Percentiles rank a stretch among this genome's conserved stretches.
These are phyloP conservation scores for Bombus consobrinus DNA, from an alignment of 1,140 invertebrate genomes.

Conservation along the genomic window DNA sequence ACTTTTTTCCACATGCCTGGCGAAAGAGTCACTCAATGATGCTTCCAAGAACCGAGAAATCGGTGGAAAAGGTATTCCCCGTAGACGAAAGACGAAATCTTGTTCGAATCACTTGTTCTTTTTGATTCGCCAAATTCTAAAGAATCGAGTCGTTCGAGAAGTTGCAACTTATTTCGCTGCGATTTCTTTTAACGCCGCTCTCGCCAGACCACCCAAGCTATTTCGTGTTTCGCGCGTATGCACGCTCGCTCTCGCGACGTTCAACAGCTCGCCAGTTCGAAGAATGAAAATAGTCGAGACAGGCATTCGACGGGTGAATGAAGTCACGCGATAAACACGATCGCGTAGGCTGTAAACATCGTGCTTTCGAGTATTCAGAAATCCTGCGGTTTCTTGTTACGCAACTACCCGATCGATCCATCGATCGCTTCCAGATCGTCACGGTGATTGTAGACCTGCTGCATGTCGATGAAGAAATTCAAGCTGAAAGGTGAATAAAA, in stretches of 20 bases:
- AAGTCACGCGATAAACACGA: slow-evolving; percentile 53
- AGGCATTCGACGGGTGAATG: slow-evolving; percentile 44
- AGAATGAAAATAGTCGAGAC: slow-evolving; percentile 52
- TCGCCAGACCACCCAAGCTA: slow-evolving; percentile 36
- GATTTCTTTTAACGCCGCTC: slow-evolving; percentile 17
- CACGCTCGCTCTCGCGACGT: background rate
- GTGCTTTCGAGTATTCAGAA: slow-evolving; percentile 51
- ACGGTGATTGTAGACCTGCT: background rate
- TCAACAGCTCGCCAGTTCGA: slow-evolving; percentile 32
- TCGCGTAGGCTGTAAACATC: slow-evolving; percentile 47
- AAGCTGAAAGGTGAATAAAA: background rate
- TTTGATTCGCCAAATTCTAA: background rate
- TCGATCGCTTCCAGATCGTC: background rate
- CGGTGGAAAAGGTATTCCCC: background rate
- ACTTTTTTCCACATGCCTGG: no score
- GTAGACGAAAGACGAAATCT: background rate
- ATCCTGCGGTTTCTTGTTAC: slow-evolving; percentile 50
- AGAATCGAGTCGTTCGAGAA: slow-evolving; percentile 13
- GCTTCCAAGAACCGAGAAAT: no score
- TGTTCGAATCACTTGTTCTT: background rate
- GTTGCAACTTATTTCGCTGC: background rate
- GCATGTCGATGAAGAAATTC: no score
- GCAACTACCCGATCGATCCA: slow-evolving; percentile 5
- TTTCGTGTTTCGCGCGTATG: slow-evolving; percentile 23
- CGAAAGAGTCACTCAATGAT: no score